Conservation (phyloP, 2,797 vertebrate species). For the Loriculus beryllinus region DNA sequence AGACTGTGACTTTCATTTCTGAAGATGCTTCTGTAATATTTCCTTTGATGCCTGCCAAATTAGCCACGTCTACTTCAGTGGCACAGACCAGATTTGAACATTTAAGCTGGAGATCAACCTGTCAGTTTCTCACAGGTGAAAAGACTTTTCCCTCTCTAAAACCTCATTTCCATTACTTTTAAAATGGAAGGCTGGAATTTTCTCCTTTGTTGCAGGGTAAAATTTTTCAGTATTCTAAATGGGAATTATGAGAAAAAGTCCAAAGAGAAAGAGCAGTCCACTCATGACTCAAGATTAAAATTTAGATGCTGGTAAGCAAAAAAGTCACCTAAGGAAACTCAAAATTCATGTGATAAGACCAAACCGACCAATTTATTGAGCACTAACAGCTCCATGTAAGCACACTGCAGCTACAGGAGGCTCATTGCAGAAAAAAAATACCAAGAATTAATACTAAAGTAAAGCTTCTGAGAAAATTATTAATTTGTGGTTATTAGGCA, state of each 20-base stretch:
- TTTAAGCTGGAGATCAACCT: background rate
- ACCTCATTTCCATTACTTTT: background rate
- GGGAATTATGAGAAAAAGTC: background rate
- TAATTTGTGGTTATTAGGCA: background rate
- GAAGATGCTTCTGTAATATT: background rate
- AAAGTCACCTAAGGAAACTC: background rate
- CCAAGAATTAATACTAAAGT: background rate
- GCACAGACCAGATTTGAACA: background rate
- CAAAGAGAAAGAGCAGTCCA: background rate
- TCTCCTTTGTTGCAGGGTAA: background rate
- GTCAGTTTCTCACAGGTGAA: background rate
- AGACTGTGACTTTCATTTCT: background rate
- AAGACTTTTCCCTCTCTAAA: background rate
- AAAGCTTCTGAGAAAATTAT: background rate
- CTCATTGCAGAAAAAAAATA: background rate
- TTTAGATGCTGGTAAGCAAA: background rate
- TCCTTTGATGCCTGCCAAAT: background rate
- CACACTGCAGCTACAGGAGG: background rate
- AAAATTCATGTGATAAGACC: background rate
- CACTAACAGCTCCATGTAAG: background rate
- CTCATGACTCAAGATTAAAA: background rate
- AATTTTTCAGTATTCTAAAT: background rate
- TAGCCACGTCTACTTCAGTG: background rate
- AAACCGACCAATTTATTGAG: background rate
- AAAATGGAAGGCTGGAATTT: background rate